Percentiles rank a stretch among this genome's conserved stretches.
phyloP scores from a whole-genome alignment of 2,797 vertebrate species.

The Urosaurus nigricauda region DNA sequence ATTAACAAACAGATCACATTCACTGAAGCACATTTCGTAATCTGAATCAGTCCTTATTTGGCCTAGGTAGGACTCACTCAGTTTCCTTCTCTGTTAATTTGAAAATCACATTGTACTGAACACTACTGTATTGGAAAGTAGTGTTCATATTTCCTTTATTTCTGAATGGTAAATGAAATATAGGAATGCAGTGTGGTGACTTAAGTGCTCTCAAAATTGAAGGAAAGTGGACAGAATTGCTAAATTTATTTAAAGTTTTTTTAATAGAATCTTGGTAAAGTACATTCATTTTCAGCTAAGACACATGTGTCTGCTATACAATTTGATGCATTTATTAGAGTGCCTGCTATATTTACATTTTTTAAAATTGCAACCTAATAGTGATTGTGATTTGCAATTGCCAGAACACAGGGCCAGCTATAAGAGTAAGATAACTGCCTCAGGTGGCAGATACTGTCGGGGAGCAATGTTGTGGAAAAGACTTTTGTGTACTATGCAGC shows the following conservation, averaged over 20 bases:
- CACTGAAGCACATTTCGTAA: neutral
- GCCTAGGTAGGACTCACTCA: neutral
- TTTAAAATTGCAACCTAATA: neutral
- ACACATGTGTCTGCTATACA: neutral
- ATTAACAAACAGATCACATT: neutral
- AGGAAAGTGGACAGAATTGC: neutral
- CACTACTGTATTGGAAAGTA: neutral
- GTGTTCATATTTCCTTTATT: neutral
- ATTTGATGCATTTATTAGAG: neutral
- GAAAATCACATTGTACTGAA: neutral
- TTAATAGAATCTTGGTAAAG: neutral
- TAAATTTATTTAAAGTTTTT: neutral
- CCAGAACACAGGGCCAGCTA: neutral
- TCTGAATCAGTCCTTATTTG: neutral
- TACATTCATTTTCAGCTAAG: neutral
- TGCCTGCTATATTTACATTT: conserved; percentile 1
- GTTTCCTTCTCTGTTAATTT: neutral
- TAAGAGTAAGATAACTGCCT: neutral
- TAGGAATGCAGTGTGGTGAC: neutral
- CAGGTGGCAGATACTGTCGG: neutral
- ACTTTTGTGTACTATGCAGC: neutral
- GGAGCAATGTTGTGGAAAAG: neutral
- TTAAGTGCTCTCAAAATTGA: neutral
- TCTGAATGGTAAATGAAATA: neutral
- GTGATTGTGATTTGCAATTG: neutral